Conservation (phyloP, 2,888 invertebrate genomes). For the Scelioninae gen. 2 region DNA sequence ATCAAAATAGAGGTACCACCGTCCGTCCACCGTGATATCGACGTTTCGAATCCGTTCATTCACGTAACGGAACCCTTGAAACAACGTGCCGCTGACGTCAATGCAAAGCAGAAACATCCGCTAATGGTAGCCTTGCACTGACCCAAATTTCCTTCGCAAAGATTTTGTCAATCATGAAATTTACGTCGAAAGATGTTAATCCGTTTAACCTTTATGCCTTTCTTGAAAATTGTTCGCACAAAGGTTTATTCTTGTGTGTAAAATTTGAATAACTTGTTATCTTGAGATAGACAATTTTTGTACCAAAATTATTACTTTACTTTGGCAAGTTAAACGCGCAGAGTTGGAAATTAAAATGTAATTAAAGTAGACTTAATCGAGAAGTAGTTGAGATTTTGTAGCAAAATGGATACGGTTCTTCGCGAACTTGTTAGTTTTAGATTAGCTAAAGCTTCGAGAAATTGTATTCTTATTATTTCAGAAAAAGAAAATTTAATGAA, state of each 20-base stretch:
- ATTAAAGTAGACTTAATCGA: constrained; percentile 5
- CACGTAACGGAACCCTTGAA: constrained; percentile 35
- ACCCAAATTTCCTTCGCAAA: constrained; percentile 38
- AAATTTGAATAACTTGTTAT: no score
- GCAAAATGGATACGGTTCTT: constrained; percentile 5
- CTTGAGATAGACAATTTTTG: no score
- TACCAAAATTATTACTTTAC: no score
- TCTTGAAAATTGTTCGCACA: no score
- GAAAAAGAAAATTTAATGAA: no score
- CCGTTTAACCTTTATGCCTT: not conserved
- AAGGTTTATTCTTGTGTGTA: no score
- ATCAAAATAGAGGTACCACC: constrained; percentile 35
- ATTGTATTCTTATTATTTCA: no score
- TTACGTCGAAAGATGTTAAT: constrained; percentile 18
- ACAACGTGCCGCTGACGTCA: constrained; percentile 44
- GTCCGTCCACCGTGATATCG: constrained; percentile 16
- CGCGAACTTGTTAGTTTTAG: constrained; percentile 11
- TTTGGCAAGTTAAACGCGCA: not conserved
- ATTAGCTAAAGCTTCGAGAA: no score
- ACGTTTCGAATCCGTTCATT: constrained; percentile 41
- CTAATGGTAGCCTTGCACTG: constrained; percentile 34
- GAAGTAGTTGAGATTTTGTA: constrained; percentile 5
- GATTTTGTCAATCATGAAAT: constrained; percentile 21
- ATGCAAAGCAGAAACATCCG: constrained; percentile 29
- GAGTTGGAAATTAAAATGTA: not conserved